Conservation (phyloP, 2,113 vertebrate species). For the Periophthalmus modestus region DNA sequence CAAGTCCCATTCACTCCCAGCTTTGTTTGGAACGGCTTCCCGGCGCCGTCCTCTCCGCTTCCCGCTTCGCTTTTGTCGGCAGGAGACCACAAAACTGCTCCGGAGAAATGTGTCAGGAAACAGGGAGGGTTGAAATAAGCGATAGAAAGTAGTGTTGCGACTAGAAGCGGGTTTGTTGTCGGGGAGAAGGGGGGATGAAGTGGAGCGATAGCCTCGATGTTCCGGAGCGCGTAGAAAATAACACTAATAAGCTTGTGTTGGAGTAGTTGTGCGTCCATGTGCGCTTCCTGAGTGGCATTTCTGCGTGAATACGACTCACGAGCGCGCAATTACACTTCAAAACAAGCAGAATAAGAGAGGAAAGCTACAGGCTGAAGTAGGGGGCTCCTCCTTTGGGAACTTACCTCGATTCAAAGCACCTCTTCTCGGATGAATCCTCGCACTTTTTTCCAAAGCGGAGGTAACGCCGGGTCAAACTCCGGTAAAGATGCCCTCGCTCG, state of each 20-base stretch:
- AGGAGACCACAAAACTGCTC: background rate
- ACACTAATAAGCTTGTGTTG: slow-evolving; percentile 22
- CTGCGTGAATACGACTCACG: background rate
- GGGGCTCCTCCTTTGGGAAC: slow-evolving; percentile 67
- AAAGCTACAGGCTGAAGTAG: slow-evolving; percentile 31
- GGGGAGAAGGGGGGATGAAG: slow-evolving; percentile 25
- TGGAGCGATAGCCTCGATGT: slow-evolving; percentile 43
- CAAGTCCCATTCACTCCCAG: slow-evolving; percentile 87
- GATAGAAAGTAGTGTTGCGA: background rate
- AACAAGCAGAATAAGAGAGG: slow-evolving; percentile 35
- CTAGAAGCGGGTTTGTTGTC: slow-evolving; percentile 21
- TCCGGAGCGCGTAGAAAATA: slow-evolving; percentile 16
- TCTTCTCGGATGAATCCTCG: slow-evolving; percentile 60
- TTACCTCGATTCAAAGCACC: slow-evolving; percentile 74
- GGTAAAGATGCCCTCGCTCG: slow-evolving; percentile 21
- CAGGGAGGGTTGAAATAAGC: background rate
- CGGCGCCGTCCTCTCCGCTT: slow-evolving; percentile 21
- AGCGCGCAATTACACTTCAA: slow-evolving; percentile 24
- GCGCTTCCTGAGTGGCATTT: background rate
- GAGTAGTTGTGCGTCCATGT: slow-evolving; percentile 21
- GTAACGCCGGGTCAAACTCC: slow-evolving; percentile 46
- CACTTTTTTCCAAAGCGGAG: slow-evolving; percentile 45
- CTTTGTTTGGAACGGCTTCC: slow-evolving; percentile 81
- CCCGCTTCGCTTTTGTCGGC: background rate
- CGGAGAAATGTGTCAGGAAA: too few relatives aligned